A percentile compares a stretch with the other conserved stretches of the same genome.
Evolutionary conservation across 2,888 invertebrate genomes (phyloP).

Genomic region (Notodonta ziczac): DNA sequence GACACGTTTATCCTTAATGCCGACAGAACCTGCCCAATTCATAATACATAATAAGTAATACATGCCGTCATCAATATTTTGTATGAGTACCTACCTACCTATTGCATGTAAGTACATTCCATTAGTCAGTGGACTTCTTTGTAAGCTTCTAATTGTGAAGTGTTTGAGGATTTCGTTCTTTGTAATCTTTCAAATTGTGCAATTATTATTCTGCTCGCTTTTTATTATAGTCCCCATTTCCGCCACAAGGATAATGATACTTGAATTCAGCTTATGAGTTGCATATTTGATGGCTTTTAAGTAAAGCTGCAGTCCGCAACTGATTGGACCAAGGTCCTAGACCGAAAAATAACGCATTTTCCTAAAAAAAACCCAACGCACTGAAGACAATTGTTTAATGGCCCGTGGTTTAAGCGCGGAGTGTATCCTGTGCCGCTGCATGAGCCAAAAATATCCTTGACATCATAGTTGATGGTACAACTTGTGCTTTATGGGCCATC

Average conservation of each 20-base stretch:
- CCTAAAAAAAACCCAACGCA: slow-evolving; percentile 2
- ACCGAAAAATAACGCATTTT: slow-evolving; percentile 3
- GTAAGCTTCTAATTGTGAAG: too few species aligned
- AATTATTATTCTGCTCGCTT: too few species aligned
- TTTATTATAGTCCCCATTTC: not conserved
- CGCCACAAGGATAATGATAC: not conserved
- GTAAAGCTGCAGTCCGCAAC: too few species aligned
- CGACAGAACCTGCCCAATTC: not conserved
- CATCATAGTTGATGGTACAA: slow-evolving; percentile 64
- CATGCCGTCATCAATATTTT: too few species aligned
- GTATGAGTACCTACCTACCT: too few species aligned
- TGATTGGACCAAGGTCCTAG: too few species aligned
- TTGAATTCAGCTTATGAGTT: not conserved
- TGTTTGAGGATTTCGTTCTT: too few species aligned
- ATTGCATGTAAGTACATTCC: too few species aligned
- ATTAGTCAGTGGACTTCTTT: too few species aligned
- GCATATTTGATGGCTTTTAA: not conserved
- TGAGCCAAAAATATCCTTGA: slow-evolving; percentile 78
- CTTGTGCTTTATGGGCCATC: slow-evolving; percentile 75
- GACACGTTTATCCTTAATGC: slow-evolving; percentile 29
- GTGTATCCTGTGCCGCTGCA: slow-evolving; percentile 51
- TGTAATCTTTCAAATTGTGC: too few species aligned
- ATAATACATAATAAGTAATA: not conserved
- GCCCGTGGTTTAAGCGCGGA: slow-evolving; percentile 59
- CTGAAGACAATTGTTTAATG: slow-evolving; percentile 37